Evolutionary conservation across 2,888 invertebrate species (phyloP), one percentile per base, ranked within the genome.

Genomic region (Petrophora chlorosata): DNA sequence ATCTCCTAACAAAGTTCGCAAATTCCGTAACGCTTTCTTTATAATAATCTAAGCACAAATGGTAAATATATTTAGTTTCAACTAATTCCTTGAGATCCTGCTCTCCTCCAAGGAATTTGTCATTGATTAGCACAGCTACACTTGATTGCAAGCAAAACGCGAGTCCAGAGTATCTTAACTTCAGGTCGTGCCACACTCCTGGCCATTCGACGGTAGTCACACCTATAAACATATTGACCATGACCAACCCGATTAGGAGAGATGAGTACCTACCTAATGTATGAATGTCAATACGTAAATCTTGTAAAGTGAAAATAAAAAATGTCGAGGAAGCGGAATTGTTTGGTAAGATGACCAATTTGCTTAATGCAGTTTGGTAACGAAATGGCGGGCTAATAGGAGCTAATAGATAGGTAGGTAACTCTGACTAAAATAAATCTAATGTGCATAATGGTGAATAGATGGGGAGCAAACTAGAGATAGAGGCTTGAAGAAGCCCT

Each of bases 91-190:
- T 73, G 13, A 93, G 70, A 43, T 91, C 91, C 0, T 77, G 67
- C 36, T 91, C 89, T 29, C 91, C 91, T 0, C 93, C 93, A 17
- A 93, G 66, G 52, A 89, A 88, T 41, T 82, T 69, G 5, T 82
- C 85, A 54, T 93, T 82, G 1, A 82, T 56, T 52, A 92, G 81
- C 0, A 93, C 84, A 3, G 85, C 90, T 0, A 92, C 91, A 33
- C 81, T 77, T 25, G 80, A 82, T 19, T 69, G 58, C 13, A 92
- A 61, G 7, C 83, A 81, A 80, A 90, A 92, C 4, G 90, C 73
- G 34, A 79, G 56, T 0, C 85, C 85, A 5, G 92, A 92, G 48
- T 82, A 82, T 59, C 75, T 75, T 15, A 79, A 28, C 62, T 85
- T 86, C 13, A 89, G 62, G 53, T 81, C 81, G 29, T 74, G 72